These are phyloP conservation scores for Conistra vaccinii DNA, from an alignment of 2,888 invertebrate genomes.

Conservation along the genomic window DNA sequence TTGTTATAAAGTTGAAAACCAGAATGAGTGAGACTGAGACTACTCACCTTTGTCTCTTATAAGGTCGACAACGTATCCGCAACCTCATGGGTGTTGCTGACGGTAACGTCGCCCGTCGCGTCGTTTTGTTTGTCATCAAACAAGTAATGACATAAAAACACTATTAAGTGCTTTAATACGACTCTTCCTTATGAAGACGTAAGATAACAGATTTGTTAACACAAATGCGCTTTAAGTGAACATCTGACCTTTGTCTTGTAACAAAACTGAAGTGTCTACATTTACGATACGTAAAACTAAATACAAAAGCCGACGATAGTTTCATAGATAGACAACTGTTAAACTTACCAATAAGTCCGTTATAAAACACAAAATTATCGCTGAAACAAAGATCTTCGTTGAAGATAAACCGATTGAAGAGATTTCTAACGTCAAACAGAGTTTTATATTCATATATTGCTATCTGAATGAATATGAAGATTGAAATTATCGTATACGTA, in stretches of 20 bases:
- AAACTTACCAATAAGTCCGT: slow-evolving; percentile 1
- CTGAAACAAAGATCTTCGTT: slow-evolving; percentile 18
- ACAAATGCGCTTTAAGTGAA: slow-evolving; percentile 4
- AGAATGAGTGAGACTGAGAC: not conserved
- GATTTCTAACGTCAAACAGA: slow-evolving; percentile 42
- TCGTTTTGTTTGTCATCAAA: not conserved
- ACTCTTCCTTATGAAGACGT: not conserved
- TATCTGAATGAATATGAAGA: slow-evolving; percentile 35
- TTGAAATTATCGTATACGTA: slow-evolving; percentile 36
- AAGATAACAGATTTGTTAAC: not conserved
- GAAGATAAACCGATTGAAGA: slow-evolving; percentile 6
- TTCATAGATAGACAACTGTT: slow-evolving; percentile 5
- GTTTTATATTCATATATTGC: slow-evolving; percentile 28
- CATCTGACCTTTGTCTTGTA: slow-evolving; percentile 13
- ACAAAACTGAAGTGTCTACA: slow-evolving; percentile 10
- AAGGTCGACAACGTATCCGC: not conserved
- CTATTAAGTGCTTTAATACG: not conserved
- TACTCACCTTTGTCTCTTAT: not conserved
- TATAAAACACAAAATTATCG: slow-evolving; percentile 14
- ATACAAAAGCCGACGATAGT: slow-evolving; percentile 4
- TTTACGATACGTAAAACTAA: slow-evolving; percentile 23
- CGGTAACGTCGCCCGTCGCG: not conserved
- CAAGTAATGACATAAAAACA: not conserved
- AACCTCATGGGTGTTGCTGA: not conserved
- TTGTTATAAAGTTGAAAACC: slow-evolving; percentile 2